Evolutionary conservation across 53 echinoderm and acorn worm genomes (phyloP), one percentile per base, ranked within the genome.

Genomic region (Paelopatides confundens): DNA sequence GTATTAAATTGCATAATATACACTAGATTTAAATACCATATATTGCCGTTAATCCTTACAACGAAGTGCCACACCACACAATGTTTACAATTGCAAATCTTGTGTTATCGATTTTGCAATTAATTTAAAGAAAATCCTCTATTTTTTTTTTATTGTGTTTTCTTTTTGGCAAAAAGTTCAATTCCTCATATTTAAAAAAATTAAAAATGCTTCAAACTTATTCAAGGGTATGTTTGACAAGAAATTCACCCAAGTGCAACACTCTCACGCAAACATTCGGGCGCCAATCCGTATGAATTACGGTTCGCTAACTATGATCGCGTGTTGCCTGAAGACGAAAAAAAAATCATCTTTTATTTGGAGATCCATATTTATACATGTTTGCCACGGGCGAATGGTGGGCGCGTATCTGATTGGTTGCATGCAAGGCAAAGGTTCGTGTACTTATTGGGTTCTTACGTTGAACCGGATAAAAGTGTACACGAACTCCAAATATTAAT

Each of bases 261-360:
- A 46, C 46, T 36, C 9, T 24, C 8, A 74, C 21, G 58, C 39
- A 74, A 74, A 23, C 40, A 27, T 35, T 27, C 74, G 74, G 79
- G 79, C 79, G 79, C 79, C 79, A 79, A 33, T 52, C 51, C 53
- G 35, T 53, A 79, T 79, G 79, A 79, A 79, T 79, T 79, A 79
- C 79, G 79, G 79, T 79, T 79, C 52, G 51, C 52, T 79, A 79
- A 52, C 53, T 53, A 79, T 33, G 28, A 31, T 79, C 34, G 79
- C 79, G 79, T 79, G 79, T 58, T 54, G 23, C 58, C 21, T 43
- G 43, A 43, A 43, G 12, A 43, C 8, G 12, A 28, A 12, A 68
- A 35, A 68, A 68, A 68, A 68, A 68, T 1, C 36, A 29, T 33
- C 21, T 39, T 46, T 39, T 17, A 39, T 27, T 27, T 3, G n/a